These are phyloP conservation scores for Ganaspis sp. DNA, from an alignment of 1,140 invertebrate genomes.

Conservation along the genomic window DNA sequence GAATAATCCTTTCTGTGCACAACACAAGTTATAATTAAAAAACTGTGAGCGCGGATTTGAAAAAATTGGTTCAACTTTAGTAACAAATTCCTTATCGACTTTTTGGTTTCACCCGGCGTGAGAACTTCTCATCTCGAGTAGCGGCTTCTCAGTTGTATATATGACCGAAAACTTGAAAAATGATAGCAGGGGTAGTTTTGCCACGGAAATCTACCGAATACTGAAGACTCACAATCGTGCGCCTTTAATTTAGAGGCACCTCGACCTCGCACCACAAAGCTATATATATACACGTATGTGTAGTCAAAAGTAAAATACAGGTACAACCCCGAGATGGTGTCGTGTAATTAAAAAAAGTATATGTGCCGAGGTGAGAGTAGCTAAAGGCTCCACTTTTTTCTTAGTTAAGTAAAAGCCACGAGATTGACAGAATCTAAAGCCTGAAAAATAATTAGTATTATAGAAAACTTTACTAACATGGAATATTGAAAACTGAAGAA, in stretches of 20 bases:
- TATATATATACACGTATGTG: constrained; percentile 26
- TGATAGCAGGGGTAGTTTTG: constrained; percentile 50
- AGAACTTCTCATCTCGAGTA: neutral
- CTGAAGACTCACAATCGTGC: constrained; percentile 72
- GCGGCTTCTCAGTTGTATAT: constrained; percentile 23
- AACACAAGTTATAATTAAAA: neutral
- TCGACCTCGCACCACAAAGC: constrained; percentile 64
- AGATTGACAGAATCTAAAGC: neutral
- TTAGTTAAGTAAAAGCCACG: neutral
- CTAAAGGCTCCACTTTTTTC: constrained; percentile 13
- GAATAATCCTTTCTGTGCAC: neutral
- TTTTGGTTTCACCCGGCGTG: neutral
- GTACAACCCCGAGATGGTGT: constrained; percentile 1
- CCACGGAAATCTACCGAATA: constrained; percentile 69
- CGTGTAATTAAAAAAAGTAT: constrained; percentile 24
- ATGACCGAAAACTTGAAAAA: constrained; percentile 36
- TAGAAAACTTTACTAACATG: too few relatives aligned
- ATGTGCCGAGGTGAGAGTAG: neutral
- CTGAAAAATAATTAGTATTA: neutral
- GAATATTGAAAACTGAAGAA: too few relatives aligned
- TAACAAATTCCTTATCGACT: neutral
- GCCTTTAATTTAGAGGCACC: constrained; percentile 74
- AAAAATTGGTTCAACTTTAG: neutral
- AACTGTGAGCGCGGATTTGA: neutral
- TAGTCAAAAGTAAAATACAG: constrained; percentile 11